Percentiles rank a stretch among this genome's conserved stretches.
These are phyloP conservation scores for Prietella phreatophila DNA, from an alignment of 2,113 vertebrate species.

Conservation along the genomic window DNA sequence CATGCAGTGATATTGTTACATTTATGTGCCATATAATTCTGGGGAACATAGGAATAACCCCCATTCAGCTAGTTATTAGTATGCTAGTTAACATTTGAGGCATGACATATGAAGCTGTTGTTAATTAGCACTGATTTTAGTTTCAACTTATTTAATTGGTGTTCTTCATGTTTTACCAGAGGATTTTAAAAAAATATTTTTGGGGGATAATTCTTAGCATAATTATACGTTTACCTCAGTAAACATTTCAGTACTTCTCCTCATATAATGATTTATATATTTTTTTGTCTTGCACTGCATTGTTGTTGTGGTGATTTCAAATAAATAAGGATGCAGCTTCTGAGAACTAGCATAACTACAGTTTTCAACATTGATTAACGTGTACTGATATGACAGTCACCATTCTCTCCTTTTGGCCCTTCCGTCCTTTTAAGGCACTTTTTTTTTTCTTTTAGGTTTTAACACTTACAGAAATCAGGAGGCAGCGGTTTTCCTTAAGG, in stretches of 20 bases:
- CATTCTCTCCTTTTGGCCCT: not conserved
- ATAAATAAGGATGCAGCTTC: not conserved
- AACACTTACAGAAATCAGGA: conserved; percentile 77
- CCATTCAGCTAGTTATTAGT: not conserved
- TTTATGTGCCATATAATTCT: too few relatives aligned
- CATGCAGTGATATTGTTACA: too few relatives aligned
- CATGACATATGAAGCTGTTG: not conserved
- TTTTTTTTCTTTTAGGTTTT: too few relatives aligned
- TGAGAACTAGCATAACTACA: not conserved
- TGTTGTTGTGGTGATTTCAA: not conserved
- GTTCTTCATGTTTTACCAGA: not conserved
- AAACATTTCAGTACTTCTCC: not conserved
- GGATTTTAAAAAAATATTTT: too few relatives aligned
- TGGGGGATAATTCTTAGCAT: not conserved
- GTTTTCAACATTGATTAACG: not conserved
- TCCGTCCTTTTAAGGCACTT: not conserved
- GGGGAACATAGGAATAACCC: too few relatives aligned
- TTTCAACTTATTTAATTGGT: not conserved
- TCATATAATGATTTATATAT: not conserved
- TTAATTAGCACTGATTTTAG: not conserved
- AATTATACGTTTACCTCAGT: not conserved
- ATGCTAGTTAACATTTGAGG: not conserved
- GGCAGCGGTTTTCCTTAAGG: conserved; percentile 85
- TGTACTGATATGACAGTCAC: not conserved
- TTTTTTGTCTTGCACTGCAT: not conserved